Evolutionary conservation across 2,888 invertebrate species (phyloP).

Genomic region (Geophilus truncorum): DNA sequence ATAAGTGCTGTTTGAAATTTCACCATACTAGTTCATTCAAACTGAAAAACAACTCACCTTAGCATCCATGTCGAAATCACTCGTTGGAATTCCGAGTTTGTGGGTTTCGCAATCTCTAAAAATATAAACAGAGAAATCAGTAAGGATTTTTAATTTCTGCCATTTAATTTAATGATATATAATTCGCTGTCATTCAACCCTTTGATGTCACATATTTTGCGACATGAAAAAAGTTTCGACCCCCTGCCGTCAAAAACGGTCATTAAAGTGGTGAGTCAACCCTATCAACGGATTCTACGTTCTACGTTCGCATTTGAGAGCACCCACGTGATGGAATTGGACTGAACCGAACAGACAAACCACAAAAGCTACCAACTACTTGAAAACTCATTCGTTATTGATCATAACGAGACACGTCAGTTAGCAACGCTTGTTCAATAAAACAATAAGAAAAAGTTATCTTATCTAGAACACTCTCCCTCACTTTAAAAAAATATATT

Average conservation of each 20-base stretch:
- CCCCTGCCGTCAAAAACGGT: slow-evolving; percentile 19
- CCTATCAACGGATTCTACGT: slow-evolving; percentile 3
- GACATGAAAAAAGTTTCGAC: slow-evolving; percentile 13
- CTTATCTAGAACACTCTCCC: neutral
- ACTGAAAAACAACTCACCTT: neutral
- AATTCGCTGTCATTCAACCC: slow-evolving; percentile 8
- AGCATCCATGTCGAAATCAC: neutral
- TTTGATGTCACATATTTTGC: slow-evolving; percentile 1
- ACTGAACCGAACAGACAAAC: slow-evolving; percentile 5
- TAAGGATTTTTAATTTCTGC: neutral
- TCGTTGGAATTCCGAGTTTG: neutral
- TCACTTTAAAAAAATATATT: no score
- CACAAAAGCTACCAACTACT: slow-evolving; percentile 17
- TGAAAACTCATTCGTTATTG: neutral
- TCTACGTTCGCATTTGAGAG: neutral
- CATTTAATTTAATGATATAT: neutral
- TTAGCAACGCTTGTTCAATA: neutral
- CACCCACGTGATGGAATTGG: slow-evolving; percentile 20
- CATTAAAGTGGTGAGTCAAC: slow-evolving; percentile 13
- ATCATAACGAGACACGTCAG: neutral
- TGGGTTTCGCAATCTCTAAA: neutral
- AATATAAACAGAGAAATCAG: neutral
- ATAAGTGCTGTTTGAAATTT: no score
- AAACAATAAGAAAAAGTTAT: neutral
- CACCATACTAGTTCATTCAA: no score